Evolutionary conservation across 2,888 invertebrate genomes (phyloP), one percentile per base, ranked within the genome.

Genomic region (Luffia ferchaultella): DNA sequence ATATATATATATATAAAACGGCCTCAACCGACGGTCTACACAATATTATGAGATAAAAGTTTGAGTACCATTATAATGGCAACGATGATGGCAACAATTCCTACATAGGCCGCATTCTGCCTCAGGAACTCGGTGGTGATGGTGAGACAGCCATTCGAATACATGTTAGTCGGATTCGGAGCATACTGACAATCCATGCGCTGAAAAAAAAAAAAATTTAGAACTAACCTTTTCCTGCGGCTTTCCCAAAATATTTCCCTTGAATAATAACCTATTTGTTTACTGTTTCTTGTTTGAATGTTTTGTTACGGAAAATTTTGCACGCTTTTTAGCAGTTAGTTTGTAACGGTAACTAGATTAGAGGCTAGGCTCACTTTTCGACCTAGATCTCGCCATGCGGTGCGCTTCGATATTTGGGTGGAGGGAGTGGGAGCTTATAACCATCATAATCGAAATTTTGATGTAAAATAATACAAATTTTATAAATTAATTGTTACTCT

Each of bases 21-120:
- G n/a, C n/a, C n/a, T n/a, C n/a, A n/a, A n/a, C n/a, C n/a, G n/a
- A n/a, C n/a, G n/a, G n/a, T n/a, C n/a, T n/a, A n/a, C n/a, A n/a
- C n/a, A n/a, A n/a, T n/a, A n/a, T n/a, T n/a, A n/a, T n/a, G n/a
- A n/a, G n/a, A n/a, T n/a, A n/a, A n/a, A n/a, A n/a, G n/a, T n/a
- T n/a, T n/a, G n/a, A n/a, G n/a, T n/a, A 94, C 95, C 93, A 95
- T 92, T 40, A 95, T 77, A 56, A 91, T 85, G n/a, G 96, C 93
- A 30, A 95, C 91, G 18, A 90, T 88, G 52, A 96, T 89, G 5
- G 94, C 95, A 18, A 91, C 89, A 15, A 89, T 90, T 18, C 95
- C 95, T 53, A 96, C 88, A 54, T 93, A 87, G 1, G 90, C 86
- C 1, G 95, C 94, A 69, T 95, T 91, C 58, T 89, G 88, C 58